Evolutionary conservation across 92 coral and sea anemone species (phyloP).

Genomic region (Heliopora coerulea): DNA sequence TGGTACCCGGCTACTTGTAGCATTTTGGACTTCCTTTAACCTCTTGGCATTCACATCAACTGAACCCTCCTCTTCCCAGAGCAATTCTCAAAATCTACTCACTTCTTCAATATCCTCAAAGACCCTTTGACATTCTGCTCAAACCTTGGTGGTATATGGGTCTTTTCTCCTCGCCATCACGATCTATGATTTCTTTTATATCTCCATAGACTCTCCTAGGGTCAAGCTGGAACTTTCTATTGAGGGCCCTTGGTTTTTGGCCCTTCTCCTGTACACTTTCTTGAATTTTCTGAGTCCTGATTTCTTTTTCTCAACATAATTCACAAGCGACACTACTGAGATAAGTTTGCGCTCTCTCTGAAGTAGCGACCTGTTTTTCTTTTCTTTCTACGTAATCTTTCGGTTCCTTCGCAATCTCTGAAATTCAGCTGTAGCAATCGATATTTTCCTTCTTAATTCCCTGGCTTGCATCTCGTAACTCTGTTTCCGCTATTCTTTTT

Average conservation of each 20-base stretch:
- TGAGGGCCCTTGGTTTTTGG: conserved; percentile 35
- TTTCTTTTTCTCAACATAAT: conserved; percentile 37
- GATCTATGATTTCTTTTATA: neutral
- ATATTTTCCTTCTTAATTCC: conserved; percentile 25
- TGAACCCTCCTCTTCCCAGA: conserved; percentile 43
- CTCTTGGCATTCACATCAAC: conserved; percentile 37
- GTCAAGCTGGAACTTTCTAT: conserved; percentile 31
- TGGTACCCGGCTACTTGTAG: conserved; percentile 39
- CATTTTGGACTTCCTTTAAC: conserved; percentile 36
- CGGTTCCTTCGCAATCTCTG: neutral
- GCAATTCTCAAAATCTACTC: conserved; percentile 17
- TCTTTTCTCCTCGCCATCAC: conserved; percentile 21
- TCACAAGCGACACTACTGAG: conserved; percentile 20
- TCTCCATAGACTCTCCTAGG: conserved; percentile 9
- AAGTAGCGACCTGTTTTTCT: conserved; percentile 31
- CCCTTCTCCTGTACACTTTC: conserved; percentile 27
- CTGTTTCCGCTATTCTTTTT: neutral
- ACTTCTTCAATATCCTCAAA: conserved; percentile 39
- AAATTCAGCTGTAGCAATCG: neutral
- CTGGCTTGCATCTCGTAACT: conserved; percentile 7
- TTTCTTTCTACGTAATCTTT: conserved; percentile 41
- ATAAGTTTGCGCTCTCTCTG: conserved; percentile 30
- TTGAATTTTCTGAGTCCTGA: conserved; percentile 36
- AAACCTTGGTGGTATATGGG: conserved; percentile 27
- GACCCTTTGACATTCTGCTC: conserved; percentile 9